Base-by-base conservation (phyloP, 2,113 vertebrate species). In the Porphyrio hochstetteri region DNA sequence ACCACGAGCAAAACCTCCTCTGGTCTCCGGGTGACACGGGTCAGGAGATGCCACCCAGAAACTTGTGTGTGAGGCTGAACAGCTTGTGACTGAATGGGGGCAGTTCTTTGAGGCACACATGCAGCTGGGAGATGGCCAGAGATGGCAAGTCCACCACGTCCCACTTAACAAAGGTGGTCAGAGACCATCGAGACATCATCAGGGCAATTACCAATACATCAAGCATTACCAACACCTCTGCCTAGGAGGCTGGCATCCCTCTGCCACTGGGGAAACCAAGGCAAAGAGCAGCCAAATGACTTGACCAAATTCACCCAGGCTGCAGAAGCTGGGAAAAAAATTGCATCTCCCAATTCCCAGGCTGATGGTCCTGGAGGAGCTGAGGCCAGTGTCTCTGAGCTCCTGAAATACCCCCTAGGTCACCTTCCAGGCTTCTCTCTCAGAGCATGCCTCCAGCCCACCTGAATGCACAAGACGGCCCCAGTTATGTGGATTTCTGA, bases 401-500 rank as follows among this genome's bases (percentile, higher is more conserved):
- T 69, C n/a, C 48, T 57, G 44, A 42, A 13, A 35, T 7, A 59
- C 13, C 48, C 23, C 23, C 9, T 6, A 59, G 35, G n/a, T 61
- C 71, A 57, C 27, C 19, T 52, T 12, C 21, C 40, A 48, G 50
- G 11, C 21, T 3, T 3, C 6, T 28, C 35, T 69, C 16, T 69
- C 8, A 2, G 42, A 8, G 17, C 53, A 68, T 3, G 28, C 69
- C 64, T 40, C 4, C 2, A 17, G 18, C 9, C 70, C 46, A 55
- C 29, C 50, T 57, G 56, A 52, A 21, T 9, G 16, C 21, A n/a
- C 33, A 19, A 36, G 5, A 23, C 69, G 50, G 16, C 42, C 14
- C 25, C 33, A 63, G 0, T 9, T 38, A 42, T 0, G 0, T 6
- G 64, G 52, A 64, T 38, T 29, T 56, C 44, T 36, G 36, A 68